Base-by-base conservation (phyloP, 2,113 vertebrate species). In the Circaetus cinerascens region DNA sequence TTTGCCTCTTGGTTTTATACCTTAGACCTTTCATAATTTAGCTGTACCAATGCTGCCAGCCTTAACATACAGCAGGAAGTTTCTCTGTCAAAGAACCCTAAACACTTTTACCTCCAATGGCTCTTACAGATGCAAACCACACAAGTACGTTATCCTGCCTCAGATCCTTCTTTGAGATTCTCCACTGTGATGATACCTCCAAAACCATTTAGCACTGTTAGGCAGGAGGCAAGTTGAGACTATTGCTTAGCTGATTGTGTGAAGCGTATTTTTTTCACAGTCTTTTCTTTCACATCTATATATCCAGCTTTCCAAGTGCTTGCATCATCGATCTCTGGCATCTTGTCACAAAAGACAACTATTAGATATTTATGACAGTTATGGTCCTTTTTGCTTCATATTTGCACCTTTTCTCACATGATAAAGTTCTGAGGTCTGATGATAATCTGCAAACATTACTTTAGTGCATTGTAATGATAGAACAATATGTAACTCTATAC, bases 321-420 rank as follows among this genome's bases (percentile, higher is more conserved):
- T 53, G 14, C 7, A 48, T n/a, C 34, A 55, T 66, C 1, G 0
- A 1, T 71, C 21, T 57, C 9, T 48, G 7, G 3, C 22, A 36
- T 38, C 17, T 67, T 45, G 17, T 63, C 23, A 25, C 5, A 9
- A 74, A 63, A 73, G 17, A 59, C 5, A 77, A 6, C 7, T 27
- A 14, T 29, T 13, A 56, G 21, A 8, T 41, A 68, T n/a, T 80
- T 77, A 22, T 57, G 29, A 66, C 7, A 34, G 8, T 14, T 79
- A 21, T 15, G 9, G 30, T 72, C 5, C 8, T 72, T 86, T 86
- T 83, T 80, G 22, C 15, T 91, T 86, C 11, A 14, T 45, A 15
- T 59, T 57, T 85, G 20, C 18, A 74, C 17, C 13, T 59, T 53
- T 90, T 80, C 16, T 80, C 6, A 73, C 11, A 10, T 20, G 3